A percentile compares a stretch with the other conserved stretches of the same genome.
Evolutionary conservation across 2,113 vertebrate genomes (phyloP).

Genomic region (Piaya cayana): DNA sequence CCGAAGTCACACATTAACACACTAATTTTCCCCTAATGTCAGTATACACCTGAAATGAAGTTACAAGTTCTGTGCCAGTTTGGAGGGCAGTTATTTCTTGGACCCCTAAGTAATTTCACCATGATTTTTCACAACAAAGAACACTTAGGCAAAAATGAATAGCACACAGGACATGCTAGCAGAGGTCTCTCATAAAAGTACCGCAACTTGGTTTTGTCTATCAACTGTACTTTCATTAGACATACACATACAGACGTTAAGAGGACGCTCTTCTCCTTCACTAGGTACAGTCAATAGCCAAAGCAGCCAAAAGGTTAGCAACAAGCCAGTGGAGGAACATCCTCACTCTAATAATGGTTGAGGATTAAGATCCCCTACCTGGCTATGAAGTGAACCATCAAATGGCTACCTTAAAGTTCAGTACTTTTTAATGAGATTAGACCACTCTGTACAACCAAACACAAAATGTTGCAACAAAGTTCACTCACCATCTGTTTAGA

Average conservation of each 20-base stretch:
- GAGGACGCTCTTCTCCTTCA: background rate
- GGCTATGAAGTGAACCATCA: constrained; percentile 10
- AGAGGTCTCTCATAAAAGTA: constrained; percentile 79
- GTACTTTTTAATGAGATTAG: constrained; percentile 80
- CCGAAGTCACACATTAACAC: background rate
- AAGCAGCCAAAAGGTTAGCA: constrained; percentile 30
- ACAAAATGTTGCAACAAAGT: constrained; percentile 66
- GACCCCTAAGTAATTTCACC: constrained; percentile 26
- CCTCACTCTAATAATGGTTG: background rate
- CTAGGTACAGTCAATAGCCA: constrained; percentile 68
- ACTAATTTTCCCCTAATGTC: background rate
- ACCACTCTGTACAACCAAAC: constrained; percentile 64
- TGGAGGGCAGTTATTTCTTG: background rate
- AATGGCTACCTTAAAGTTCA: constrained; percentile 43
- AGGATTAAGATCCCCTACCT: constrained; percentile 11
- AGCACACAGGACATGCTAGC: constrained; percentile 77
- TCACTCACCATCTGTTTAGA: constrained; percentile 87
- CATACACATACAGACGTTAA: background rate
- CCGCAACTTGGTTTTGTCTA: constrained; percentile 40
- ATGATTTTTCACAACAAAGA: constrained; percentile 24
- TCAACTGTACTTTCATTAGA: constrained; percentile 51
- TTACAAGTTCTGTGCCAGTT: background rate
- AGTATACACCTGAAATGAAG: background rate
- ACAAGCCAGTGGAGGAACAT: background rate
- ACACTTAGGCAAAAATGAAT: constrained; percentile 48